A percentile compares a stretch with the other conserved stretches of the same genome.
Conservation (phyloP, 23 tunicate genomes). For the Styela plicata region DNA sequence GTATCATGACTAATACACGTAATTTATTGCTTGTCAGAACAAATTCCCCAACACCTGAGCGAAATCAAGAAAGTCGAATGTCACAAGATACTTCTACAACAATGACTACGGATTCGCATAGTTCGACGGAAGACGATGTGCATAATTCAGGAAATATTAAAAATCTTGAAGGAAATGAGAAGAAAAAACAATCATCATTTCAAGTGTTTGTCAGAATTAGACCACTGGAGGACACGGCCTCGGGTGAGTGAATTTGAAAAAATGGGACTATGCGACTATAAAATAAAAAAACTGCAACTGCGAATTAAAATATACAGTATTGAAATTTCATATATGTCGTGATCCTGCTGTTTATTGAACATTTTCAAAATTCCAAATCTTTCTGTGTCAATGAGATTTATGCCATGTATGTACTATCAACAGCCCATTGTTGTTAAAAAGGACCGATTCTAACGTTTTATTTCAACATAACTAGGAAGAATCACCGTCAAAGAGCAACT, state of each 20-base stretch:
- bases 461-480: no score
- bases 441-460: no score
- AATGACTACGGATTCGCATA: slow-evolving; percentile 1
- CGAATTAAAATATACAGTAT: no score
- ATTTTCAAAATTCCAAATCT: no score
- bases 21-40: no score
- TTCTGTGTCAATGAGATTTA: background rate
- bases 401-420: background rate
- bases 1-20: no score
- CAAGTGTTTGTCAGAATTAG: slow-evolving; percentile 63
- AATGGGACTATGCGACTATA: background rate
- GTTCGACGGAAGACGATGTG: background rate
- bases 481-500: no score
- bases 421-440: no score
- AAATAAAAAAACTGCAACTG: background rate
- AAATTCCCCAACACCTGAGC: background rate
- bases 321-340: no score
- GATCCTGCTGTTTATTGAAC: no score
- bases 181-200: slow-evolving; percentile 21
- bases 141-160: background rate
- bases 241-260: slow-evolving; percentile 26
- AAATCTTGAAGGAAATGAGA: background rate
- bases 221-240: slow-evolving; percentile 80
- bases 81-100: slow-evolving; percentile 37
- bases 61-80: background rate